phyloP scores from a whole-genome alignment of 2,113 vertebrate genomes.

The Urocynchramus pylzowi region DNA sequence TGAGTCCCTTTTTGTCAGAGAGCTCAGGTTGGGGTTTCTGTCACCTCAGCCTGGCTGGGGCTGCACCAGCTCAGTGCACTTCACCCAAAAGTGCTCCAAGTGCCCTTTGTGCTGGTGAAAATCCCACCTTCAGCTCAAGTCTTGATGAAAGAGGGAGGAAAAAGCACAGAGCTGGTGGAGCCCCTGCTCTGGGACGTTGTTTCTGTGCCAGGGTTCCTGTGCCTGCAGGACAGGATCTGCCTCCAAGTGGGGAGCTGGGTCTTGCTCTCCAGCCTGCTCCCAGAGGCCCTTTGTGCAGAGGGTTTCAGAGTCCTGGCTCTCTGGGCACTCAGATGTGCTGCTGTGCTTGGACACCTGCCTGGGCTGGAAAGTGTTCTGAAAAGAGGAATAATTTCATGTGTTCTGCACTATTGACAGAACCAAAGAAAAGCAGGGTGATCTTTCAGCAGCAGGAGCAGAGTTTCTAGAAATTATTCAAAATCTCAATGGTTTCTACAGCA shows the following conservation, averaged over 20 bases:
- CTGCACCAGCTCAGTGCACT: neutral
- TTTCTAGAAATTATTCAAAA: neutral
- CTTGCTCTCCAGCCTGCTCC: neutral
- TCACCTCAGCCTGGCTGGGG: neutral
- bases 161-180: neutral
- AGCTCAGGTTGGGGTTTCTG: neutral
- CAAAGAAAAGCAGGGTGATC: neutral
- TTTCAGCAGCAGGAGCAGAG: neutral
- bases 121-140: neutral
- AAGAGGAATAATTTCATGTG: neutral
- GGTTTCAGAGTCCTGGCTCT: neutral
- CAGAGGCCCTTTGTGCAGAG: neutral
- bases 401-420: neutral
- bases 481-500: neutral
- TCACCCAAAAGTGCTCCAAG: neutral
- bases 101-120: neutral
- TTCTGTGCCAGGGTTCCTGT: neutral
- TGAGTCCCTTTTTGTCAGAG: neutral
- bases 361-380: neutral
- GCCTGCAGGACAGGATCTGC: neutral
- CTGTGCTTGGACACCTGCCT: conserved; percentile 50
- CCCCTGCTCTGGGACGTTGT: neutral
- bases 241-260: neutral
- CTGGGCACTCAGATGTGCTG: neutral
- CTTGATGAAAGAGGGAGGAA: neutral